A percentile compares a stretch with the other conserved stretches of the same genome.
These are phyloP conservation scores for Bryconaethiops microstoma DNA, from an alignment of 2,797 vertebrate genomes.

Conservation along the genomic window DNA sequence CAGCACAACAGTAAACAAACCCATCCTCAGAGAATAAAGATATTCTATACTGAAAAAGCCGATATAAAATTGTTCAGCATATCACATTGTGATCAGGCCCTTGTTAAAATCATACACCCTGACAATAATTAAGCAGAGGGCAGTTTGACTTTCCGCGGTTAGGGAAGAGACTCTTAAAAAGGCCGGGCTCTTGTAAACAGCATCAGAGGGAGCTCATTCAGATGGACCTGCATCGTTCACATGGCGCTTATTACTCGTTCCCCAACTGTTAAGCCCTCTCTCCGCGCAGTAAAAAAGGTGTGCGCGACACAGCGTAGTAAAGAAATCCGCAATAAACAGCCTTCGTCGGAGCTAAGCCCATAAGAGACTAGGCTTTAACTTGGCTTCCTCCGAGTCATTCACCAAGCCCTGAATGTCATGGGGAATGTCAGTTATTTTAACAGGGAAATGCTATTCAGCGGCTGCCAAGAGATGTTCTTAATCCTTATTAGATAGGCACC, in stretches of 20 bases:
- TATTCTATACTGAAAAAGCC: slow-evolving; percentile 3
- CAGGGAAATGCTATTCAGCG: slow-evolving; percentile 34
- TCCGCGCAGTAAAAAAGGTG: slow-evolving; percentile 68
- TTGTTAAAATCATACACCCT: slow-evolving; percentile 58
- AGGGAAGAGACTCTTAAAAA: slow-evolving; percentile 58
- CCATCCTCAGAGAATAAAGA: background rate
- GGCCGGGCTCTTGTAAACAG: slow-evolving; percentile 69
- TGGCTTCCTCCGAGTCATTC: slow-evolving; percentile 50
- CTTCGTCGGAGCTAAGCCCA: slow-evolving; percentile 59
- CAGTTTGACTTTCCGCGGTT: slow-evolving; percentile 53
- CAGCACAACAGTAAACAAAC: slow-evolving; percentile 3
- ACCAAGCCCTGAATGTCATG: slow-evolving; percentile 57
- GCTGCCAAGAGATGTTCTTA: slow-evolving; percentile 31
- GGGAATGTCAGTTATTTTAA: slow-evolving; percentile 59
- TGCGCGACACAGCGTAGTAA: slow-evolving; percentile 71
- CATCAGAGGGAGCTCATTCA: slow-evolving; percentile 69
- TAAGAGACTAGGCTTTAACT: slow-evolving; percentile 56
- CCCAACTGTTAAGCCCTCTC: slow-evolving; percentile 57
- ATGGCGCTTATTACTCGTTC: slow-evolving; percentile 65
- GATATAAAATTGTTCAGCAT: slow-evolving; percentile 42
- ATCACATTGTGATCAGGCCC: slow-evolving; percentile 49
- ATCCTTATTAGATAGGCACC: slow-evolving; percentile 25
- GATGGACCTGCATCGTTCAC: slow-evolving; percentile 67
- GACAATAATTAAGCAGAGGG: slow-evolving; percentile 64
- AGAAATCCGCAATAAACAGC: slow-evolving; percentile 73